phyloP scores from a whole-genome alignment of 1,140 invertebrate genomes.

The Myzus persicae region DNA sequence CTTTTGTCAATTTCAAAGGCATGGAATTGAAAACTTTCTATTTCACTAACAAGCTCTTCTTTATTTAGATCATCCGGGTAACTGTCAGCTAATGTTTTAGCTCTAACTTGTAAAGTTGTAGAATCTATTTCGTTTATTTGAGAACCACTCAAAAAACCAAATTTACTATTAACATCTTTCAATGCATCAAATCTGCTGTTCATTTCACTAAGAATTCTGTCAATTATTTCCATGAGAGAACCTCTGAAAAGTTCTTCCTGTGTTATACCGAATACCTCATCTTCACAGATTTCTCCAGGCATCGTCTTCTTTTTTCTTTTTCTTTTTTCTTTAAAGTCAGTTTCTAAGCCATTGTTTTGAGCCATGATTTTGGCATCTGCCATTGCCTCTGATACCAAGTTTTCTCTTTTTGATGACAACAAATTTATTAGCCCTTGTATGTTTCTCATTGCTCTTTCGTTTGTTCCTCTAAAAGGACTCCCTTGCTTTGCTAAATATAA shows the following conservation, averaged over 20 bases:
- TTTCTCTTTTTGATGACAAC: not conserved
- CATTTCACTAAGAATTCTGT: not conserved
- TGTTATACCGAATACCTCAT: not conserved
- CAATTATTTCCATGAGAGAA: not conserved
- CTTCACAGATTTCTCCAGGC: constrained; percentile 4
- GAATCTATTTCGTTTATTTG: constrained; percentile 25
- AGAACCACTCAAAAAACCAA: not conserved
- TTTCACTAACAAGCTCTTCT: not conserved
- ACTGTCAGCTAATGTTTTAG: no score
- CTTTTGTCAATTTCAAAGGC: not conserved
- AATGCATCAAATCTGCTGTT: constrained; percentile 18
- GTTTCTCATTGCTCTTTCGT: not conserved
- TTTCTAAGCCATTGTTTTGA: not conserved
- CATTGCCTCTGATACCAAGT: not conserved
- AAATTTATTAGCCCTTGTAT: constrained; percentile 2
- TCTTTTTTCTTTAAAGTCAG: not conserved
- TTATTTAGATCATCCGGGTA: not conserved
- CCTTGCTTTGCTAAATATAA: no score
- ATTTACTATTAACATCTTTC: no score
- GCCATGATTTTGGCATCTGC: constrained; percentile 15
- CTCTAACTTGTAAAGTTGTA: no score
- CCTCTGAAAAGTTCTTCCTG: not conserved
- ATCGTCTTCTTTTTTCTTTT: no score
- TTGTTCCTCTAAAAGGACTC: no score
- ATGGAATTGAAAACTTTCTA: not conserved